Evolutionary conservation across 1,140 invertebrate genomes (phyloP), one percentile per base, ranked within the genome.

Genomic region (Caenorhabditis briggsae): DNA sequence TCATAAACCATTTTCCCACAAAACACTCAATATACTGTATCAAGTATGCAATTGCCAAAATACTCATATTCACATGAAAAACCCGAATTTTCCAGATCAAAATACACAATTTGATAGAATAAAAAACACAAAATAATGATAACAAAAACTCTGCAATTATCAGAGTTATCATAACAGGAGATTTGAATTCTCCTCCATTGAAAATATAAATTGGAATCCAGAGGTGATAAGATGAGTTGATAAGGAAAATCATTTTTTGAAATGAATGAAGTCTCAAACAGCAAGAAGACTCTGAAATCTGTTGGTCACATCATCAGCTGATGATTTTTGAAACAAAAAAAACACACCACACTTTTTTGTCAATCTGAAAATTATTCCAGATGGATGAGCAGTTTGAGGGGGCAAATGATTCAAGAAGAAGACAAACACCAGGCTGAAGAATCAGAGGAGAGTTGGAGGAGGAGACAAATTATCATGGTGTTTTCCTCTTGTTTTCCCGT

Each of bases 21-120:
- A 58, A n/a, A 58, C 56, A 58, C n/a, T 58, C 56, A 58, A 58
- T 18, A n/a, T 58, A 58, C 8, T 58, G 56, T 9, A 58, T 58
- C 20, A 58, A n/a, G n/a, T 58, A 58, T 20, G 56, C 56, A 5
- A 58, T 20, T n/a, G 56, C 56, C 56, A 58, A 58, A 58, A 58
- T 58, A n/a, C 56, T 58, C 56, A 58, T 58, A 1, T 58, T 58
- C 56, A 58, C 56, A 58, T 58, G 56, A n/a, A 58, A 58, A 20
- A 58, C 56, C n/a, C 56, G 56, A n/a, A 58, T 20, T 20, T 58
- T 58, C 56, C 56, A 58, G 20, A 58, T 58, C 20, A 58, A 18
- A n/a, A 9, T 8, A 20, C 56, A 58, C 20, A 58, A 8, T 58
- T 58, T 58, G 16, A 58, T 8, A 5, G 56, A n/a, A n/a, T 58